Conservation (phyloP, 1,140 invertebrate species). For the Carcinoscorpius rotundicauda region DNA sequence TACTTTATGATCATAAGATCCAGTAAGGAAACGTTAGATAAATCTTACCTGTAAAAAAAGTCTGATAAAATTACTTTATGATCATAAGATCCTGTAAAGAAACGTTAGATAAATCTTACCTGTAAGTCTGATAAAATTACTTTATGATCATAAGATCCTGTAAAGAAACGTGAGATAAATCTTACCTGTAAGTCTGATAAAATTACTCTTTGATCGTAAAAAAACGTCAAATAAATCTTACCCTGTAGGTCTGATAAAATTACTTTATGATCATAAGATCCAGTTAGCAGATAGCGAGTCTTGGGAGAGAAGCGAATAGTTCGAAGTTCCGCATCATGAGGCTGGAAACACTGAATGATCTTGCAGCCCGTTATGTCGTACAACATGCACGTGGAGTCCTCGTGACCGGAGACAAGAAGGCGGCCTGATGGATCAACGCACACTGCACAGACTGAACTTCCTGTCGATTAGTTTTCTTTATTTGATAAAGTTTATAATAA, state of each 20-base stretch:
- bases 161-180: no score
- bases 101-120: conserved; percentile 39
- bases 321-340: conserved; percentile 83
- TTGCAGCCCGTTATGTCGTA: conserved; percentile 89
- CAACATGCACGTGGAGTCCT: conserved; percentile 84
- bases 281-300: conserved; percentile 91
- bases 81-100: no score
- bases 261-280: conserved; percentile 89
- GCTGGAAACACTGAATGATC: conserved; percentile 85
- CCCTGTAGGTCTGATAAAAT: conserved; percentile 94
- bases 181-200: no score
- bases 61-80: no score
- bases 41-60: no score
- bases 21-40: no score
- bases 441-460: conserved; percentile 81
- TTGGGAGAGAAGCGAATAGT: conserved; percentile 94
- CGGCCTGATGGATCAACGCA: conserved; percentile 92
- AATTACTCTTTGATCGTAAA: no score
- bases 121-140: conserved; percentile 91
- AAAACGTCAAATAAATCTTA: conserved; percentile 29
- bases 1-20: no score
- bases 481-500: no score
- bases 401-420: conserved; percentile 88
- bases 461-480: conserved; percentile 35
- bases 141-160: conserved; percentile 89